Evolutionary conservation across 2,797 vertebrate species (phyloP).

Genomic region (Esox masquinongy): DNA sequence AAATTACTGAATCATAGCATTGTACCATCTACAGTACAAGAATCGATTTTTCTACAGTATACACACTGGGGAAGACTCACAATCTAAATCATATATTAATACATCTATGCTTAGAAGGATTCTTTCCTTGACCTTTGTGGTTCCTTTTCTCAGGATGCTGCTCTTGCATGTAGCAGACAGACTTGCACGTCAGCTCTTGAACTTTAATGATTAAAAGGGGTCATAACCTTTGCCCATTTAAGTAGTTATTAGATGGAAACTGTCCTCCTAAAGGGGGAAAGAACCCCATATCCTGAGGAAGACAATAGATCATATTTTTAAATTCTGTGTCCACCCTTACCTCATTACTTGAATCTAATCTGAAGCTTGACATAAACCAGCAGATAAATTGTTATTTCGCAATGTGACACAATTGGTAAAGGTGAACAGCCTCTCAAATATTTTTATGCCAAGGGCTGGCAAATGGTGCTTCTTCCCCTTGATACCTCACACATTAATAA

Average conservation of each 20-base stretch:
- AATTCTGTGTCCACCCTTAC: neutral
- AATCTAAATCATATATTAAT: slow-evolving; percentile 13
- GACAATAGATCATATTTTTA: neutral
- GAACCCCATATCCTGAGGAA: neutral
- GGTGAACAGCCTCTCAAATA: too few species aligned
- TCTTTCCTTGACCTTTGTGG: slow-evolving; percentile 62
- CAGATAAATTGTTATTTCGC: neutral
- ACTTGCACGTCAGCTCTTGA: slow-evolving; percentile 44
- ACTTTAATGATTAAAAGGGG: slow-evolving; percentile 63
- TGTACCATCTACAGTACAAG: neutral
- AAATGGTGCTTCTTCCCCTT: too few species aligned
- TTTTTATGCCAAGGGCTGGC: too few species aligned
- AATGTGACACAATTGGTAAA: neutral
- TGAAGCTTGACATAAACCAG: neutral
- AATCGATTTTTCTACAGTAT: neutral
- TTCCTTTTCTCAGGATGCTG: slow-evolving; percentile 43
- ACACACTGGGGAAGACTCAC: slow-evolving; percentile 16
- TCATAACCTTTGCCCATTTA: slow-evolving; percentile 51
- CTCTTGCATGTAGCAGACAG: slow-evolving; percentile 46
- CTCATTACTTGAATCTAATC: neutral
- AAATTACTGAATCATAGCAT: neutral
- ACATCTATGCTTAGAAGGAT: slow-evolving; percentile 15
- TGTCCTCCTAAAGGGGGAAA: slow-evolving; percentile 36
- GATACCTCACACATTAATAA: too few species aligned
- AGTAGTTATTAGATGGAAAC: slow-evolving; percentile 56